These are phyloP conservation scores for Danio kyathit DNA, from an alignment of 2,797 vertebrate species.

Conservation along the genomic window DNA sequence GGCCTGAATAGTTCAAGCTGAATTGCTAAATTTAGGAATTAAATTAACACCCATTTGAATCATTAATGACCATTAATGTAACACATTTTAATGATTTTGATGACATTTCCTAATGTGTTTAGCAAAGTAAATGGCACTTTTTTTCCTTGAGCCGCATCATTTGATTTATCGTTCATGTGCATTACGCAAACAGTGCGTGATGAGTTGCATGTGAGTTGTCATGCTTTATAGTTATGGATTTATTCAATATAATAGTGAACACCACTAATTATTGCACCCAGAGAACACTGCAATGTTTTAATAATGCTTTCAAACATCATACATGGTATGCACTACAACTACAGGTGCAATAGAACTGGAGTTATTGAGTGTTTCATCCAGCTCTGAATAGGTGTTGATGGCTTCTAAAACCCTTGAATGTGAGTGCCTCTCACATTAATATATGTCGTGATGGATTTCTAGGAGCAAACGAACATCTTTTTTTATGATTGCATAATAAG, in stretches of 20 bases:
- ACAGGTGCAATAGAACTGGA: not conserved
- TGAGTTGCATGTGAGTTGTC: not conserved
- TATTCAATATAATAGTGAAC: not conserved
- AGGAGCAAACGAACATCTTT: not conserved
- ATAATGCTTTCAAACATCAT: not conserved
- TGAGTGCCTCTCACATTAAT: conserved; percentile 24
- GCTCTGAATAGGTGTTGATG: not conserved
- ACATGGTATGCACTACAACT: not conserved
- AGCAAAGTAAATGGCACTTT: too few relatives aligned
- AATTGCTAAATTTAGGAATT: too few relatives aligned
- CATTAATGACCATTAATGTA: too few relatives aligned
- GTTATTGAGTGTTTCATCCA: conserved; percentile 4
- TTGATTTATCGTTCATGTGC: too few relatives aligned
- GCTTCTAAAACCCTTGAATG: conserved; percentile 12
- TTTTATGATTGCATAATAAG: conserved; percentile 9
- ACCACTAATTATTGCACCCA: not conserved
- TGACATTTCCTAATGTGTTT: too few relatives aligned
- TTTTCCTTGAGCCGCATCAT: too few relatives aligned
- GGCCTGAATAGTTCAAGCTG: too few relatives aligned
- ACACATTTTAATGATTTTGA: too few relatives aligned
- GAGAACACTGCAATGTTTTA: not conserved
- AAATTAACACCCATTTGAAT: too few relatives aligned
- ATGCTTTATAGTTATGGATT: not conserved
- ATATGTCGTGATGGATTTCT: conserved; percentile 26
- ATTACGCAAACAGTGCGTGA: too few relatives aligned